A percentile compares a stretch with the other conserved stretches of the same genome.
phyloP scores from a whole-genome alignment of 1,140 invertebrate genomes.

The Ectropis grisescens region DNA sequence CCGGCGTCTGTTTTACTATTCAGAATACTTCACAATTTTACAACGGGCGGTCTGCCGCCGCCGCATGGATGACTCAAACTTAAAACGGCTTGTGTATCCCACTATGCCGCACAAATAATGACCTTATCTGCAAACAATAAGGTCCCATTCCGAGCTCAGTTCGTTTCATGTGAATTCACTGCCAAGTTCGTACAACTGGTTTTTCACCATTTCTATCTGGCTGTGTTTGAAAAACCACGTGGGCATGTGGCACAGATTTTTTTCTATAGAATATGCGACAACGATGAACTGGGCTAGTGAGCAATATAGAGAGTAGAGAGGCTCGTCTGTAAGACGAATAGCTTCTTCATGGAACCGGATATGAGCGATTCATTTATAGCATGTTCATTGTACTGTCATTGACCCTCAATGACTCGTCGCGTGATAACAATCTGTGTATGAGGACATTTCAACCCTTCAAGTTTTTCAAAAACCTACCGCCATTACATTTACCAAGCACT shows the following conservation, averaged over 20 bases:
- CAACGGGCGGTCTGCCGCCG: slow-evolving; percentile 43
- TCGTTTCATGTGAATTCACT: slow-evolving; percentile 33
- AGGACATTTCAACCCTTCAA: neutral
- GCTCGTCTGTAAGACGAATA: slow-evolving; percentile 16
- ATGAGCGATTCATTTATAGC: slow-evolving; percentile 41
- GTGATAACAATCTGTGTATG: slow-evolving; percentile 3
- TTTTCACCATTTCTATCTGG: slow-evolving; percentile 38
- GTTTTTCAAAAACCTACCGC: too few relatives aligned
- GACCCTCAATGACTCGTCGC: slow-evolving; percentile 28
- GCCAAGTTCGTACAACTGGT: slow-evolving; percentile 62
- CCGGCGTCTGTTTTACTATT: slow-evolving; percentile 51
- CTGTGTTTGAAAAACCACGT: slow-evolving; percentile 32
- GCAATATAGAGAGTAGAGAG: neutral
- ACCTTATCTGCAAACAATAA: slow-evolving; percentile 3
- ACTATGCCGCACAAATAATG: slow-evolving; percentile 3
- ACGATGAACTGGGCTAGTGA: slow-evolving; percentile 1
- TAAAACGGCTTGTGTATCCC: slow-evolving; percentile 29
- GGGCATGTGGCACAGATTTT: slow-evolving; percentile 33
- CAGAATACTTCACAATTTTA: slow-evolving; percentile 44
- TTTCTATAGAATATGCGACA: slow-evolving; percentile 1
- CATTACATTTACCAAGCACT: too few relatives aligned
- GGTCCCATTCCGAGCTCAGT: too few relatives aligned
- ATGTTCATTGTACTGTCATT: slow-evolving; percentile 29
- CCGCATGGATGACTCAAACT: slow-evolving; percentile 19
- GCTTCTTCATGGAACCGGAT: slow-evolving; percentile 34